Evolutionary conservation across 1,140 invertebrate species (phyloP), one percentile per base, ranked within the genome.

Genomic region (Latrodectus geometricus): DNA sequence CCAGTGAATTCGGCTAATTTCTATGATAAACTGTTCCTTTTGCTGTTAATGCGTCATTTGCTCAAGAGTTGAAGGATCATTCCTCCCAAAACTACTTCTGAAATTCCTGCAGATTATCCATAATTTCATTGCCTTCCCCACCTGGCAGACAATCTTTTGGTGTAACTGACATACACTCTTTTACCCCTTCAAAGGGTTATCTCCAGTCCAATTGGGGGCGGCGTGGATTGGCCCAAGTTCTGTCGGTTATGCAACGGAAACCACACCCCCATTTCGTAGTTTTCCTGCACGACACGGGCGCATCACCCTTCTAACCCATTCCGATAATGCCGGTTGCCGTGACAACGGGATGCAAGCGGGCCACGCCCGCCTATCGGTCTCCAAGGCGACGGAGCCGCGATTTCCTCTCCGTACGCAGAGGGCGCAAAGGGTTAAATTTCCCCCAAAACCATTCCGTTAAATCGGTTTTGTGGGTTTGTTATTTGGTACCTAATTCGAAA

Each of bases 171-270:
- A 75, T 35, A 35, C 35, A 23, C 15, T 68, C 61, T 23, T 48
- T 66, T 65, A 50, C 78, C 65, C 52, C 17, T 11, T n/a, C 50
- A 80, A 80, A 70, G 78, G 78, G 78, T 80, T 80, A 80, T 72
- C 78, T 14, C 35, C n/a, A 54, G 4, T 9, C 68, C 48, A 12
- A 8, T 61, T 61, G 17, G 11, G 54, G n/a, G 11, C 12, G 50
- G n/a, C 70, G n/a, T 15, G n/a, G 14, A 82, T 82, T 82, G 80
- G 80, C 61, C 70, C 56, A 17, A n/a, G 23, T 20, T 14, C 69
- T 49, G 80, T 61, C 80, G n/a, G 80, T 82, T 82, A 82, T 82
- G 80, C 69, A 14, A 69, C 21, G 20, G 12, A 56, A 65, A 56
- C 50, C 80, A 66, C 69, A 15, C 70, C 72, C 81, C 81, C 35